phyloP scores from a whole-genome alignment of 2,113 vertebrate genomes.

The Pseudorectes ferrugineus region DNA sequence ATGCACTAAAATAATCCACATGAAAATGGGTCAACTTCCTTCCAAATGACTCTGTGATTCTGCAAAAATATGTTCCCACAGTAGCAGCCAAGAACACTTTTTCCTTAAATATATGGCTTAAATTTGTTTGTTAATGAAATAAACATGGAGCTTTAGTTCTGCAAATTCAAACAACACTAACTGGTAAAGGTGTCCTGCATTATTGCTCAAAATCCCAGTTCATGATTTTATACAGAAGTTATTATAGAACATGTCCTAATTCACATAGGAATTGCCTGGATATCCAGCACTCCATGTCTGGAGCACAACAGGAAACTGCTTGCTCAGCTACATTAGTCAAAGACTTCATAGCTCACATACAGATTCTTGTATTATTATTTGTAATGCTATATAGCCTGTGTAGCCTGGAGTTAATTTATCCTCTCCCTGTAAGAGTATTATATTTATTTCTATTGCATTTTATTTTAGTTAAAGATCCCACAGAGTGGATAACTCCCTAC shows the following conservation, averaged over 20 bases:
- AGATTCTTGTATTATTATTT: background rate
- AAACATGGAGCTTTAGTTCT: rapidly evolving
- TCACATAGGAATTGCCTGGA: background rate
- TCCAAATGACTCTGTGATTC: background rate
- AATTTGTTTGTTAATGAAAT: background rate
- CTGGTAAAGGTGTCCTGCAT: background rate
- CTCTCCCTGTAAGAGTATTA: rapidly evolving
- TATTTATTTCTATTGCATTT: background rate
- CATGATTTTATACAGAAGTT: background rate
- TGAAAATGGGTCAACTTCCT: background rate
- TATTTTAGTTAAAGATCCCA: background rate
- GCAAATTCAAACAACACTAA: background rate
- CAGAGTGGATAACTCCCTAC: background rate
- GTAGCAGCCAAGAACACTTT: background rate
- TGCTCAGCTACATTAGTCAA: background rate
- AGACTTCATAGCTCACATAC: background rate
- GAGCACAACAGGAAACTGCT: background rate
- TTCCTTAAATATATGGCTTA: background rate
- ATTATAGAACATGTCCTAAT: background rate
- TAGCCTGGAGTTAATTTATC: background rate
- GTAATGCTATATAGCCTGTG: background rate
- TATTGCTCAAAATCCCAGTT: background rate
- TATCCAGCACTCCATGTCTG: background rate
- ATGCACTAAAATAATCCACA: background rate
- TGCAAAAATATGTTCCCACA: background rate